These are phyloP conservation scores for Deroptyus accipitrinus DNA, from an alignment of 2,113 vertebrate species.

Conservation along the genomic window DNA sequence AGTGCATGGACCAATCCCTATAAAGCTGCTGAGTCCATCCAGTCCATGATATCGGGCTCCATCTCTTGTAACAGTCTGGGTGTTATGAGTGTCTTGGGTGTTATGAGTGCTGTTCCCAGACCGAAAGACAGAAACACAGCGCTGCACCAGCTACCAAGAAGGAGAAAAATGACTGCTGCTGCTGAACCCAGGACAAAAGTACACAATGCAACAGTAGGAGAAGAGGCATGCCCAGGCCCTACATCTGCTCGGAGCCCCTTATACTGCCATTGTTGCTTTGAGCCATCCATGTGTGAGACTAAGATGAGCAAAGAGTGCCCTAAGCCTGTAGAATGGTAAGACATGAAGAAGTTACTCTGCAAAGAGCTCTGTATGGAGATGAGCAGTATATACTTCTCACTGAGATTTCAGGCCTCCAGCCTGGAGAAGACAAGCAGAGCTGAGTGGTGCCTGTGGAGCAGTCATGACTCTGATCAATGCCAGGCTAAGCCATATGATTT, in stretches of 20 bases:
- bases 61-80: no score
- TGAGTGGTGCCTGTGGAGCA: fast-evolving
- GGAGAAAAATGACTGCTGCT: no score
- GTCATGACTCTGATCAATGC: neutral
- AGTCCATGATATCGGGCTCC: no score
- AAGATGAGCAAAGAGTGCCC: neutral
- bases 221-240: neutral
- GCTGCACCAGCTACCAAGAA: no score
- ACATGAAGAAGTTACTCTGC: no score
- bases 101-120: no score
- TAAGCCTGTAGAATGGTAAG: neutral
- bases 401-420: neutral
- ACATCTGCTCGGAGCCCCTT: neutral
- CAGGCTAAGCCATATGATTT: neutral
- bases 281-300: fast-evolving
- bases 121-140: no score
- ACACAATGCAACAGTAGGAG: fast-evolving
- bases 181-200: neutral
- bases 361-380: neutral
- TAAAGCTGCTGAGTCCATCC: no score
- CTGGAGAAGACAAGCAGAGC: fast-evolving
- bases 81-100: no score
- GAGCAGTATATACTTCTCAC: neutral
- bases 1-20: no score
- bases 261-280: neutral